Conservation (phyloP, 1,140 invertebrate species). For the Drosophila mayri region DNA sequence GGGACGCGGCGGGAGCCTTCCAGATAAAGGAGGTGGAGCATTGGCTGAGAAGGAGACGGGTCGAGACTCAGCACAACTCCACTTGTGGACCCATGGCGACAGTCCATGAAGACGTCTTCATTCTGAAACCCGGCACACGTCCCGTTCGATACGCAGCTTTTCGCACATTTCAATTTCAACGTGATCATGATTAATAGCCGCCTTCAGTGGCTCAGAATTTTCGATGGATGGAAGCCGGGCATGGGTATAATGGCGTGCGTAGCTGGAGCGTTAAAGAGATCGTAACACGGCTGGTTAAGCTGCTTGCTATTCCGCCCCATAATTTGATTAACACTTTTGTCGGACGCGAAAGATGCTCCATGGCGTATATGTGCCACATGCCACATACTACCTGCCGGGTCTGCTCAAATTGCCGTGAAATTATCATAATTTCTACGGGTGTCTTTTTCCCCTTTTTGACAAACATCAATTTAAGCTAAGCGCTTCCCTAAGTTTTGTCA, state of each 20-base stretch:
- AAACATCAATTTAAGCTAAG: slow-evolving; percentile 51
- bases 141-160: slow-evolving; percentile 49
- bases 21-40: neutral
- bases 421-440: slow-evolving; percentile 67
- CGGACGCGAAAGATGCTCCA: slow-evolving; percentile 4
- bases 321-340: slow-evolving; percentile 81
- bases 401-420: slow-evolving; percentile 69
- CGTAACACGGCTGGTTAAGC: slow-evolving; percentile 73
- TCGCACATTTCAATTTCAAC: slow-evolving; percentile 52
- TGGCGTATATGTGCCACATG: slow-evolving; percentile 31
- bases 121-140: slow-evolving; percentile 44
- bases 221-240: slow-evolving; percentile 36
- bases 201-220: slow-evolving; percentile 57
- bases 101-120: slow-evolving; percentile 45
- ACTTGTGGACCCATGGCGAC: neutral
- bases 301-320: slow-evolving; percentile 58
- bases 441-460: slow-evolving; percentile 57
- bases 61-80: neutral
- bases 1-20: slow-evolving; percentile 2
- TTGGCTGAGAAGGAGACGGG: slow-evolving; percentile 6
- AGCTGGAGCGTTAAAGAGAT: slow-evolving; percentile 82
- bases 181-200: slow-evolving; percentile 66
- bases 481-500: slow-evolving; percentile 27
- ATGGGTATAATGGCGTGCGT: slow-evolving; percentile 70
- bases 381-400: slow-evolving; percentile 31